Evolutionary conservation across 2,797 vertebrate species (phyloP), one percentile per base, ranked within the genome.

Genomic region (Sternarchorhynchus goeldii): DNA sequence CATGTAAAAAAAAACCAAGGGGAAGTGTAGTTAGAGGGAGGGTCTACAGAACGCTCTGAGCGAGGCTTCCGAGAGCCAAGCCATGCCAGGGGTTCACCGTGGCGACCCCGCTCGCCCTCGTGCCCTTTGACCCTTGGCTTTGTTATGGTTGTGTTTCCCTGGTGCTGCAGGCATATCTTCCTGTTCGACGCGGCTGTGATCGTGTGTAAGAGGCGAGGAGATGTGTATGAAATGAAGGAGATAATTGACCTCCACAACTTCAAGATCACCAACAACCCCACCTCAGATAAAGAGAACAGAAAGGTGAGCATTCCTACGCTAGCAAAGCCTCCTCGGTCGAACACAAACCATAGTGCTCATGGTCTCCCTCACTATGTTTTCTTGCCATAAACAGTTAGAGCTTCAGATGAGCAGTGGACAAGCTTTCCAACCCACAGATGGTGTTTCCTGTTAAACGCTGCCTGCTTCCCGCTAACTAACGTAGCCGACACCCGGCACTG

Each of bases 161-260:
- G n/a, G 68, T 39, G 5, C 2, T 16, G 0, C 88, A 99, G 97
- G 87, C 96, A 99, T 87, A 98, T 99, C 86, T 99, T 99, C 87
- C 90, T 99, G 85, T 99, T 99, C 57, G 97, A 99, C 39, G 88
- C 94, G 7, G 97, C 96, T 0, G 96, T 98, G 74, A 98, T 99
- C 16, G 94, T 99, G 29, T 98, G 97, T 69, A 99, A 99, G 87
- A 91, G 96, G 5, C 92, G 96, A 83, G 97, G 97, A 21, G 97
- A 99, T 88, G 95, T 95, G 92, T 99, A 98, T 4, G 97, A 99
- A 88, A 98, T 99, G 96, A 98, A 97, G 78, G 97, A 99, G 82
- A 93, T 97, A 82, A 96, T 99, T 76, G 97, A 99, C 92, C 93
- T 99, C 82, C 94, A 97, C 83, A 94, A 95, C 85, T 99, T 97